phyloP scores from a whole-genome alignment of 2,888 invertebrate species.

The Eupsilia transversa region DNA sequence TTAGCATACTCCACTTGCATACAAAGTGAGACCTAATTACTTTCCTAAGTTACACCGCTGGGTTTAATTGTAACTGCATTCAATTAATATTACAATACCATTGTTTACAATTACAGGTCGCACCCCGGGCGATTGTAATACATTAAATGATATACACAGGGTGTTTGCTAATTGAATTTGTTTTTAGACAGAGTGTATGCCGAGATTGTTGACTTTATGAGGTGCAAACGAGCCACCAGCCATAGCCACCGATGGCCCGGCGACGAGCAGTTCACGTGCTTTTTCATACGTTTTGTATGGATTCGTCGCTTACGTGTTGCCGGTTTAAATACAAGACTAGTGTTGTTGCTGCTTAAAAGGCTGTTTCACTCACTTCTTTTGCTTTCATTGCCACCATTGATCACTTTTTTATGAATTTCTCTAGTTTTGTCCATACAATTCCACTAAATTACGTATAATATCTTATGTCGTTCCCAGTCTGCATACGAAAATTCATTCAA shows the following conservation, averaged over 20 bases:
- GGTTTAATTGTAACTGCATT: constrained; percentile 81
- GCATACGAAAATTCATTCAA: too few species aligned
- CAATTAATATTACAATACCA: constrained; percentile 81
- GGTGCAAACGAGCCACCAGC: too few species aligned
- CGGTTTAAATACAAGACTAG: background rate
- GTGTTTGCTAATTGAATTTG: constrained; percentile 9
- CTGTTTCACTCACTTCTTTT: background rate
- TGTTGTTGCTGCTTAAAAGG: background rate
- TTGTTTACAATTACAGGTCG: constrained; percentile 80
- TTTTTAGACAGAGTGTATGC: background rate
- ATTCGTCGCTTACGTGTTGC: too few species aligned
- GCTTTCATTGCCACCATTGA: too few species aligned
- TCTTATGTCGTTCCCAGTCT: too few species aligned
- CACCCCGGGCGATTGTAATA: constrained; percentile 68
- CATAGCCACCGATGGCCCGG: too few species aligned
- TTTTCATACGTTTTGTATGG: too few species aligned
- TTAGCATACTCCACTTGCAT: constrained; percentile 63
- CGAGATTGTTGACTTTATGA: background rate
- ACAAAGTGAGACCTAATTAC: constrained; percentile 65
- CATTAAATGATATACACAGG: constrained; percentile 39
- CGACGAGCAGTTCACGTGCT: too few species aligned
- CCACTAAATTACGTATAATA: too few species aligned
- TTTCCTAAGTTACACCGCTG: constrained; percentile 66
- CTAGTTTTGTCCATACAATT: background rate
- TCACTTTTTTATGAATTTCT: background rate